A percentile compares a stretch with the other conserved stretches of the same genome.
phyloP scores from a whole-genome alignment of 2,113 vertebrate genomes.

The Cryptomyrus ogoouensis region DNA sequence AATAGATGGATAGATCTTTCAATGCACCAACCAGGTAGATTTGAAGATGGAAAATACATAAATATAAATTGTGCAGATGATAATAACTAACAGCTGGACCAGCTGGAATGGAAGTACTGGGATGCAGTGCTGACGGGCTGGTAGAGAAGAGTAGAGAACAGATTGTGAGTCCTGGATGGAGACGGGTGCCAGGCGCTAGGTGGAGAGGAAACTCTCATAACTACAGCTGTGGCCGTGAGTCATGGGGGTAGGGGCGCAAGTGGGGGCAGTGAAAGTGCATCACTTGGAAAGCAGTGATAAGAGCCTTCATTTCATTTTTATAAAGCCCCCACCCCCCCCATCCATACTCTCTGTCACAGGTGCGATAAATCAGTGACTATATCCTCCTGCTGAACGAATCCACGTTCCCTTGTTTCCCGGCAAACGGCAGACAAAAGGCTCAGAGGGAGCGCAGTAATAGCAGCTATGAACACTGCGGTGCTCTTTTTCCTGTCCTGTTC shows the following conservation, averaged over 20 bases:
- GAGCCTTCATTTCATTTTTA: constrained; percentile 40
- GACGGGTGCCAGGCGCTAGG: neutral
- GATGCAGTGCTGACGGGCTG: neutral
- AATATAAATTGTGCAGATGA: neutral
- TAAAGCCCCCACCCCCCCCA: constrained; percentile 22
- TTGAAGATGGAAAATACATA: neutral
- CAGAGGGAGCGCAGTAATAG: constrained; percentile 23
- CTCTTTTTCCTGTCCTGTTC: neutral
- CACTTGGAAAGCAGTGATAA: constrained; percentile 36
- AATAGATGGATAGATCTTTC: neutral
- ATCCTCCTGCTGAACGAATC: constrained; percentile 21
- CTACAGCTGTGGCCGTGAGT: constrained; percentile 25
- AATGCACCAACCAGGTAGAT: neutral
- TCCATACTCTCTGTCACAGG: constrained; percentile 11
- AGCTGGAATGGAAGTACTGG: neutral
- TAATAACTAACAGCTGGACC: neutral
- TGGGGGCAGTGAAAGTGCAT: constrained; percentile 18
- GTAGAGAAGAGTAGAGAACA: neutral
- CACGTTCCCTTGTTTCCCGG: constrained; percentile 26
- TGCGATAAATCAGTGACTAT: constrained; percentile 31
- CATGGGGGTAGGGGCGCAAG: constrained; percentile 15
- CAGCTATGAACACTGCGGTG: constrained; percentile 23
- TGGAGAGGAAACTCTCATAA: neutral
- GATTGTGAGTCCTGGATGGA: neutral
- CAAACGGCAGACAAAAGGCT: constrained; percentile 33